Evolutionary conservation across 2,797 vertebrate genomes (phyloP).

Genomic region (Percopsis omiscomaycus): DNA sequence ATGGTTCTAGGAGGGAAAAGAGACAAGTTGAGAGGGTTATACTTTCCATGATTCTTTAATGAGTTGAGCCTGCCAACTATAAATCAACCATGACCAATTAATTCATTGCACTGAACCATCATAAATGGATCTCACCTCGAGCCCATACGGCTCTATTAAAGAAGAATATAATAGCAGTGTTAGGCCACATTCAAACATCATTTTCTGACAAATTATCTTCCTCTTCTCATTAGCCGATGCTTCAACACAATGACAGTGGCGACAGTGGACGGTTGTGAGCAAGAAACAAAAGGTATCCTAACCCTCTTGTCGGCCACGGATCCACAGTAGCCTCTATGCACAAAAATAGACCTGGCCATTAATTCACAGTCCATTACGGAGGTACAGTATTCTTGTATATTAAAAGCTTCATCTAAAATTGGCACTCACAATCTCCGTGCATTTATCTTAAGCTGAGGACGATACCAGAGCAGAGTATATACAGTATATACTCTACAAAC

Average conservation of each 20-base stretch:
- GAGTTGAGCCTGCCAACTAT: constrained; percentile 39
- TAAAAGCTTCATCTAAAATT: constrained; percentile 29
- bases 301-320: constrained; percentile 9
- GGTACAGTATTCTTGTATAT: constrained; percentile 21
- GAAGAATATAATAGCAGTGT: constrained; percentile 50
- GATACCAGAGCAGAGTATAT: too few species aligned
- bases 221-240: constrained; percentile 16
- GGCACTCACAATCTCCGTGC: constrained; percentile 30
- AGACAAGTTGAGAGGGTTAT: constrained; percentile 36
- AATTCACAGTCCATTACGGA: constrained; percentile 37
- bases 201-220: constrained; percentile 21
- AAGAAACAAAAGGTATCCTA: constrained; percentile 16
- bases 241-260: constrained; percentile 2
- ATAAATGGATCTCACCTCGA: constrained; percentile 54
- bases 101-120: constrained; percentile 50
- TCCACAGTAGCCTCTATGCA: constrained; percentile 10
- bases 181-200: constrained; percentile 31
- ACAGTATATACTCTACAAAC: neutral
- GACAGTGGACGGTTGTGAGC: constrained; percentile 12
- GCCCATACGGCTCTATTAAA: constrained; percentile 43
- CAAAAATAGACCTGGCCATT: constrained; percentile 31
- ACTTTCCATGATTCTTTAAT: constrained; percentile 51
- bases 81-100: constrained; percentile 49
- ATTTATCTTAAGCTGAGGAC: too few species aligned
- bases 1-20: constrained; percentile 11